These are phyloP conservation scores for Dolichopus griseipennis DNA, from an alignment of 2,888 invertebrate genomes.

Conservation along the genomic window DNA sequence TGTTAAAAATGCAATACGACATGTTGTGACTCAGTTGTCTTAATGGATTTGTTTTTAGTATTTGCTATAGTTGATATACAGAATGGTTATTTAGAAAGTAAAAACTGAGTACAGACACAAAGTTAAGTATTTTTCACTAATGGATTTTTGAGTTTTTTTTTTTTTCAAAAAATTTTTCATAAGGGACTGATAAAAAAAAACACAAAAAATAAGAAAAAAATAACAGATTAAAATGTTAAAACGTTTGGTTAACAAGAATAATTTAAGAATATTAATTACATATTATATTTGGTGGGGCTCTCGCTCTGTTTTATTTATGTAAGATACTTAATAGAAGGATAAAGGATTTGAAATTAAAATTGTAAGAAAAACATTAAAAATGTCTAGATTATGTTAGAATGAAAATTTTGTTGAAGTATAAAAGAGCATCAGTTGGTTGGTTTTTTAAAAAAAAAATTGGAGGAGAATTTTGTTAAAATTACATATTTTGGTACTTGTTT, in stretches of 20 bases:
- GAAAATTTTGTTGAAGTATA: not conserved
- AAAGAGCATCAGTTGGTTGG: not conserved
- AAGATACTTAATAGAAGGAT: too few relatives aligned
- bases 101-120: too few relatives aligned
- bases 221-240: not conserved
- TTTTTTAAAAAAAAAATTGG: not conserved
- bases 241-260: not conserved
- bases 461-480: too few relatives aligned
- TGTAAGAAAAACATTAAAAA: not conserved
- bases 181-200: not conserved
- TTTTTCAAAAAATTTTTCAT: too few relatives aligned
- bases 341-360: not conserved
- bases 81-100: too few relatives aligned
- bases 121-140: too few relatives aligned
- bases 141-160: too few relatives aligned
- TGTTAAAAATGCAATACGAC: not conserved
- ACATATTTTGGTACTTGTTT: too few relatives aligned
- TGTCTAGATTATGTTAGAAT: not conserved
- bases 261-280: too few relatives aligned
- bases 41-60: not conserved
- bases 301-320: not conserved
- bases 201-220: not conserved
- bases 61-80: not conserved
- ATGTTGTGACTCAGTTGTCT: not conserved
- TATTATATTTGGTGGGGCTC: too few relatives aligned